These are phyloP conservation scores for Cantharis flavilabris DNA, from an alignment of 2,888 invertebrate species.

Conservation along the genomic window DNA sequence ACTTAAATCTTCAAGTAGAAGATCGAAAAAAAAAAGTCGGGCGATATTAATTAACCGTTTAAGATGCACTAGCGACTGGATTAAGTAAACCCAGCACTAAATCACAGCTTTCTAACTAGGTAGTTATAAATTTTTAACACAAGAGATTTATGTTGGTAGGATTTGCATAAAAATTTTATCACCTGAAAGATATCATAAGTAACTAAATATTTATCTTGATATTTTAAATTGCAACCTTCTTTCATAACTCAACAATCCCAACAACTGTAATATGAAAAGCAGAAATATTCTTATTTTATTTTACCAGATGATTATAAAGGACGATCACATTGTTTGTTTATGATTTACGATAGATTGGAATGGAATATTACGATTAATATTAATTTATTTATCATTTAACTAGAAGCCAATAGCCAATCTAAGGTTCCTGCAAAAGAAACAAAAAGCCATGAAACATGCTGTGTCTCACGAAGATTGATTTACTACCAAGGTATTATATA, in stretches of 20 bases:
- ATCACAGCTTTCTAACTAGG: constrained; percentile 14
- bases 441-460: neutral
- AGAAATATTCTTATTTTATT: neutral
- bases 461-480: neutral
- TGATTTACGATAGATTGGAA: neutral
- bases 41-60: constrained; percentile 4
- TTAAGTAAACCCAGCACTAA: constrained; percentile 18
- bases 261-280: neutral
- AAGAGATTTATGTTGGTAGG: constrained; percentile 17
- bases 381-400: neutral
- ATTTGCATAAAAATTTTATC: constrained; percentile 29
- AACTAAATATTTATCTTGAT: neutral
- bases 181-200: neutral
- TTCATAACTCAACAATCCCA: neutral
- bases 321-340: neutral
- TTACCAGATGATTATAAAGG: neutral
- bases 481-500: neutral
- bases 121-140: constrained; percentile 21
- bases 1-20: neutral
- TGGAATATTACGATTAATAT: neutral
- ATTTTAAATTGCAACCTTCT: neutral
- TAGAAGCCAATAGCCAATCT: neutral
- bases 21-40: neutral
- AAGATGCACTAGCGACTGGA: constrained; percentile 14
- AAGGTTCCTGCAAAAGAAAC: neutral